These are phyloP conservation scores for Tonatia bakeri DNA, from an alignment of 2,113 vertebrate species.

Conservation along the genomic window DNA sequence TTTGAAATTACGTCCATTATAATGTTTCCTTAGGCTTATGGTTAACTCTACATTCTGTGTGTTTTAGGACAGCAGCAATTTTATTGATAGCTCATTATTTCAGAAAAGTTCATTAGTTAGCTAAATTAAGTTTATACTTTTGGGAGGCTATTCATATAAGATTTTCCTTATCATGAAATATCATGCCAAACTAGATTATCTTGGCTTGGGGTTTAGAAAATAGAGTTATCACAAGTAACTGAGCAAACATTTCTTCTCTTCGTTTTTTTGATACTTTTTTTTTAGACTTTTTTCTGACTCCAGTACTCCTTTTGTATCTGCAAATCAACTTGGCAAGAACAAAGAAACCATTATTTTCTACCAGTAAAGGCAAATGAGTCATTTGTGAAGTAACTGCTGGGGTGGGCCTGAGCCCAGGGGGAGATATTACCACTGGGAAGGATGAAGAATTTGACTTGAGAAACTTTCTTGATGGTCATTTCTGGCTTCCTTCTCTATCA, in stretches of 20 bases:
- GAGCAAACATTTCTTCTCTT: background rate
- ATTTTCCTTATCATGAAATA: background rate
- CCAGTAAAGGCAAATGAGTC: background rate
- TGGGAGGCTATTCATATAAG: background rate
- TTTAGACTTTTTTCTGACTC: background rate
- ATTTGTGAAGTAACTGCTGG: background rate
- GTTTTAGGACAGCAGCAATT: background rate
- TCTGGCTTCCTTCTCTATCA: background rate
- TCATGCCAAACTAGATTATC: background rate
- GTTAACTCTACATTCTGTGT: background rate
- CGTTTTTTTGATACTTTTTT: background rate
- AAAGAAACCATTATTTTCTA: constrained; percentile 37
- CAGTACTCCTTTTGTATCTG: background rate
- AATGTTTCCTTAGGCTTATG: background rate
- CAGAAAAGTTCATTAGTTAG: background rate
- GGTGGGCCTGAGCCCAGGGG: background rate
- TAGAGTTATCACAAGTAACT: background rate
- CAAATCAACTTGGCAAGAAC: background rate
- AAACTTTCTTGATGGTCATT: background rate
- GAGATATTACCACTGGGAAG: background rate
- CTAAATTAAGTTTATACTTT: background rate
- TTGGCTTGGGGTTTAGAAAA: background rate
- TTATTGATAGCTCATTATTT: background rate
- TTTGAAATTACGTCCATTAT: background rate
- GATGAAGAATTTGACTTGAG: background rate